Conservation (phyloP, 2,797 vertebrate genomes). For the Delichon dasypus region DNA sequence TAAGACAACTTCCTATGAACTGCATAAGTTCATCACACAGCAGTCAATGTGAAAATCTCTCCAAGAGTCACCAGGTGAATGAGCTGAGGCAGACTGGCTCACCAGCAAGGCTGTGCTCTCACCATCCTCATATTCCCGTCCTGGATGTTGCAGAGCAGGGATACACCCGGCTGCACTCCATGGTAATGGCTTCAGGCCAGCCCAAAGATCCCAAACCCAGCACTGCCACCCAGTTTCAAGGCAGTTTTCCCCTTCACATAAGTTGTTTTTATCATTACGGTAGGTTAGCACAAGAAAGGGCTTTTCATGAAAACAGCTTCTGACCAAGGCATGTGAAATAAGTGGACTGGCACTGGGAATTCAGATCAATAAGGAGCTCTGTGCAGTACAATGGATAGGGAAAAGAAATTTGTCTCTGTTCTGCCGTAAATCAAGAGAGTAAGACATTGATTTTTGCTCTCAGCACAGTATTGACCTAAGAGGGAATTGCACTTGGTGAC, state of each 20-base stretch:
- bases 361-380: neutral
- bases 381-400: neutral
- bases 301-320: neutral
- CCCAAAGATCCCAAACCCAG: neutral
- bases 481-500: neutral
- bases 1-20: neutral
- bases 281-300: neutral
- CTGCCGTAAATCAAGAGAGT: neutral
- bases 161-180: neutral
- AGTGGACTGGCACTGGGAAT: neutral
- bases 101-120: neutral
- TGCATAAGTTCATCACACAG: neutral
- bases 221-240: neutral
- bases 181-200: neutral
- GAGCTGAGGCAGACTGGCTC: neutral
- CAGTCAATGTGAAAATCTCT: neutral
- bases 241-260: neutral
- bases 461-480: neutral
- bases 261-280: neutral
- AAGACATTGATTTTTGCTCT: neutral
- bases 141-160: neutral
- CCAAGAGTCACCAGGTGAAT: neutral
- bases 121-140: neutral
- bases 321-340: neutral
- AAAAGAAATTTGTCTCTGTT: neutral